Evolutionary conservation across 2,888 invertebrate genomes (phyloP).

Genomic region (Microctonus hyperodae): DNA sequence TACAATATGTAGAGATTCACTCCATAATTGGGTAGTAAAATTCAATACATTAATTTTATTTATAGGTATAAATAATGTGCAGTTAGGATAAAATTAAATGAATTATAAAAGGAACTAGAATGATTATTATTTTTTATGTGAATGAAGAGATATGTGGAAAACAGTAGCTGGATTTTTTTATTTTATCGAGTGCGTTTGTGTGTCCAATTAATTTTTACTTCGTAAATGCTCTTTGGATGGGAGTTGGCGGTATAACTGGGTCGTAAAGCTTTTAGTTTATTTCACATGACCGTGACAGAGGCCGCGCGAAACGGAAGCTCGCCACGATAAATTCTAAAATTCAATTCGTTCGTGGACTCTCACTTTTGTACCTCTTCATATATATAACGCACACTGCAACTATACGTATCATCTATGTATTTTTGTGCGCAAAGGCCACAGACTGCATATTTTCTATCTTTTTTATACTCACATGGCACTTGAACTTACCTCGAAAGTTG

Average conservation of each 20-base stretch:
- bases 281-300: constrained; percentile 40
- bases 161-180: background rate
- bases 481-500: constrained; percentile 17
- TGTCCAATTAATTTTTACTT: constrained; percentile 51
- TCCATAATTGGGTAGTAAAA: background rate
- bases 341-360: constrained; percentile 52
- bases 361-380: background rate
- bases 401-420: background rate
- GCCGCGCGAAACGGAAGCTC: constrained; percentile 59
- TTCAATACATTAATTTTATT: background rate
- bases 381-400: background rate
- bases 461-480: constrained; percentile 7
- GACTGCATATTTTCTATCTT: background rate
- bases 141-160: background rate
- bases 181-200: constrained; percentile 41
- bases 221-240: constrained; percentile 11
- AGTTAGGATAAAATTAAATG: background rate
- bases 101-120: background rate
- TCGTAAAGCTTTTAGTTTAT: constrained; percentile 60
- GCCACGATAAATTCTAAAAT: constrained; percentile 61
- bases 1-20: background rate
- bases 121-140: background rate
- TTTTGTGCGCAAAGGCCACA: background rate
- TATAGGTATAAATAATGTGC: no score
- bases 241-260: constrained; percentile 33